Evolutionary conservation across 2,888 invertebrate genomes (phyloP).

Genomic region (Scaptomyza parva): DNA sequence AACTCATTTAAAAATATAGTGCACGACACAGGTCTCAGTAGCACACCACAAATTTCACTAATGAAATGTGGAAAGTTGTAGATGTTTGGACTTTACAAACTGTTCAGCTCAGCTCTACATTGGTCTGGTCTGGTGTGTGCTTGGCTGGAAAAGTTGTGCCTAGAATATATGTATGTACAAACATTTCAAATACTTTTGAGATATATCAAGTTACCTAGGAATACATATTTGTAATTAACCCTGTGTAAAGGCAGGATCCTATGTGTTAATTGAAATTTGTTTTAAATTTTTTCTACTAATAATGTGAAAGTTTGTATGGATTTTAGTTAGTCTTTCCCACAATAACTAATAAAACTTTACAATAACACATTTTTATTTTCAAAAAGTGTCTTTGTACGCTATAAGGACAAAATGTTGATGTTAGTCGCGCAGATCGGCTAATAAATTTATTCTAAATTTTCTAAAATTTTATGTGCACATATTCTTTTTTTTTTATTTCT

Average conservation of each 20-base stretch:
- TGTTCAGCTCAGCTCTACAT: neutral
- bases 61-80: neutral
- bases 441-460: too few relatives aligned
- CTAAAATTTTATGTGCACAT: too few relatives aligned
- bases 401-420: too few relatives aligned
- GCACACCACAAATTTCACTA: conserved; percentile 14
- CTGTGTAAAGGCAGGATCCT: neutral
- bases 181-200: conserved; percentile 23
- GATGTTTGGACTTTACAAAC: conserved; percentile 8
- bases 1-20: conserved; percentile 65
- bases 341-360: too few relatives aligned
- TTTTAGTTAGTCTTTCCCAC: too few relatives aligned
- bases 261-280: too few relatives aligned
- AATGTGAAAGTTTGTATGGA: too few relatives aligned
- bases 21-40: conserved; percentile 34
- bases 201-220: conserved; percentile 2
- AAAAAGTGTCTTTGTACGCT: too few relatives aligned
- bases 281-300: too few relatives aligned
- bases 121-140: neutral
- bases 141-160: conserved; percentile 15
- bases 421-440: too few relatives aligned
- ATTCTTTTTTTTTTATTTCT: too few relatives aligned
- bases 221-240: conserved; percentile 7
- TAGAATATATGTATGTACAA: conserved; percentile 7
- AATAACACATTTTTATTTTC: too few relatives aligned